Evolutionary conservation across 2,888 invertebrate genomes (phyloP).

Genomic region (Nyleta sp.): DNA sequence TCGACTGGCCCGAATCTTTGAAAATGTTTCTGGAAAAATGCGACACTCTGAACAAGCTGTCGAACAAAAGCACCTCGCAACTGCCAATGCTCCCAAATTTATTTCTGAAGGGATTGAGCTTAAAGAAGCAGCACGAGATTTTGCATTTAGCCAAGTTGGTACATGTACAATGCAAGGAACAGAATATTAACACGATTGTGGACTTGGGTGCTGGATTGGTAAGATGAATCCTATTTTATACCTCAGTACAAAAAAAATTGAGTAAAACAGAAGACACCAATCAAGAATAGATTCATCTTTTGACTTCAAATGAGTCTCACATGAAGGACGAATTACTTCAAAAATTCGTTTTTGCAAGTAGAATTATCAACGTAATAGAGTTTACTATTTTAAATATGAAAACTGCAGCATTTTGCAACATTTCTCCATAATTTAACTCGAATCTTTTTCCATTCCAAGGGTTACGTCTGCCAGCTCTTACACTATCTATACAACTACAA

Average conservation of each 20-base stretch:
- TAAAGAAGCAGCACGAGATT: constrained; percentile 90
- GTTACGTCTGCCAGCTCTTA: constrained; percentile 89
- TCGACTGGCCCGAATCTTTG: constrained; percentile 80
- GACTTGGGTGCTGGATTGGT: constrained; percentile 91
- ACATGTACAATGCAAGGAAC: constrained; percentile 82
- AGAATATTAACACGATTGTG: constrained; percentile 84
- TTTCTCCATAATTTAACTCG: not conserved
- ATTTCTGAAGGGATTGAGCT: constrained; percentile 82
- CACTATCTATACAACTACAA: constrained; percentile 84
- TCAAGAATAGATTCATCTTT: too few relatives aligned
- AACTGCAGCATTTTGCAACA: too few relatives aligned
- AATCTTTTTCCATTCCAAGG: constrained; percentile 78
- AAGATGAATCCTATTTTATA: constrained; percentile 59
- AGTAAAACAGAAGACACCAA: too few relatives aligned
- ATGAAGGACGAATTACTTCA: too few relatives aligned
- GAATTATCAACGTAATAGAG: too few relatives aligned
- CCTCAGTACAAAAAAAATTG: too few relatives aligned
- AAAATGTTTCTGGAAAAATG: constrained; percentile 79
- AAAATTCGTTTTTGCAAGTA: too few relatives aligned
- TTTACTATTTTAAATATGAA: too few relatives aligned
- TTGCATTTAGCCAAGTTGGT: constrained; percentile 85
- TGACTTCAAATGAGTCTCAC: too few relatives aligned
- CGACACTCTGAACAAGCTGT: constrained; percentile 75
- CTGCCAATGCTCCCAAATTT: constrained; percentile 72
- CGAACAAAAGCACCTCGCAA: constrained; percentile 65